Base-by-base conservation (phyloP, 1,140 invertebrate species). In the Tetranychus urticae region DNA sequence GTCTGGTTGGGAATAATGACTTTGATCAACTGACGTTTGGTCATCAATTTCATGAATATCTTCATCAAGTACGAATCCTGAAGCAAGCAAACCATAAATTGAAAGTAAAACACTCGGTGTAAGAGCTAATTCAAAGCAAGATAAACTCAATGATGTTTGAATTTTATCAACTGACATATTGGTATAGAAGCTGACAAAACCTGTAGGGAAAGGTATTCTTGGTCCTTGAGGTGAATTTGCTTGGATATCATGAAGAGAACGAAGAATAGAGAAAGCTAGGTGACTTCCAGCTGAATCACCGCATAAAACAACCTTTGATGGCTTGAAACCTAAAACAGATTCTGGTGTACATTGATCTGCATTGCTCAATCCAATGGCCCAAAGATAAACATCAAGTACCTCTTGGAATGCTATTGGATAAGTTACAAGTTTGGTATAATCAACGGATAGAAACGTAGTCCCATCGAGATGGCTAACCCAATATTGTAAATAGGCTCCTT, bases 231-330 rank as follows among this genome's bases (percentile, higher is more conserved):
- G n/a, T 52, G 50, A 52, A 52, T n/a, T 13, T 13, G n/a, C 1
- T 7, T 33, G 50, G 23, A 52, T 52, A 52, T 52, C 14, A n/a
- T 23, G 50, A n/a, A 52, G 50, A 1, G 50, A 12, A 55, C 50
- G 5, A 23, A n/a, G 31, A 31, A 52, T 52, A 8, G 50, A 0
- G 6, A 52, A 52, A 1, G 84, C 78, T 12, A 98, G 76, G 75
- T 97, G 94, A 0, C 84, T 93, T 2, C 94, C 94, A 1, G 94
- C 93, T 46, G 90, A 96, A 72, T 98, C 93, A 1, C 78, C 78
- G 64, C 73, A 75, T 58, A 79, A 62, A 57, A 71, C 71, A 14
- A 80, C 72, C 39, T 67, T 54, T 57, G 50, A 35, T 13, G 55
- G 60, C 3, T 54, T 56, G 47, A 63, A 60, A n/a, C 62, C 62